These are phyloP conservation scores for Hymenochirus boettgeri DNA, from an alignment of 2,113 vertebrate genomes.

Conservation along the genomic window DNA sequence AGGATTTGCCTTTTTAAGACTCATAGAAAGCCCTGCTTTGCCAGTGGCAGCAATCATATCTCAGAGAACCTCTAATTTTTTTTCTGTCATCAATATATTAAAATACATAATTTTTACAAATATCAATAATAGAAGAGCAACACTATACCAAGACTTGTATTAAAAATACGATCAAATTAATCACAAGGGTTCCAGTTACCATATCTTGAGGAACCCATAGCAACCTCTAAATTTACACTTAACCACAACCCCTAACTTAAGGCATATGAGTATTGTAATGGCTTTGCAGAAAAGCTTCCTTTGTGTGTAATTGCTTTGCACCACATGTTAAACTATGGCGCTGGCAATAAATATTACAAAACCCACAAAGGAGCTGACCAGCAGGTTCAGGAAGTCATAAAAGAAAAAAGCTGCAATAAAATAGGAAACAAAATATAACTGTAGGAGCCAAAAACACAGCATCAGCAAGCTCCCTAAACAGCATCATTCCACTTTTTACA, in stretches of 20 bases:
- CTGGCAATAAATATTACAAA: conserved; percentile 86
- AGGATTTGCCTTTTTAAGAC: too few species aligned
- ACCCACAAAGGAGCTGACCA: conserved; percentile 81
- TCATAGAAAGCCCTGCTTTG: too few species aligned
- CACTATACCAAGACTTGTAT: too few species aligned
- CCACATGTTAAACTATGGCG: conserved; percentile 92
- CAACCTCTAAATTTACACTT: too few species aligned
- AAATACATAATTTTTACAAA: too few species aligned
- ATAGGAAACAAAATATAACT: conserved; percentile 46
- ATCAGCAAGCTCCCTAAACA: conserved; percentile 48
- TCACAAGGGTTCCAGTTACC: too few species aligned
- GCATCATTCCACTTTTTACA: conserved; percentile 18
- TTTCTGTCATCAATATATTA: too few species aligned
- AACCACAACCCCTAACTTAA: not conserved
- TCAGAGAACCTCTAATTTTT: too few species aligned
- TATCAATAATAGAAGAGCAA: too few species aligned
- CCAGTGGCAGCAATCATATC: too few species aligned
- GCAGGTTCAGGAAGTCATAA: conserved; percentile 84
- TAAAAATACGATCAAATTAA: too few species aligned
- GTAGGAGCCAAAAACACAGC: conserved; percentile 48
- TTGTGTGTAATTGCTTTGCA: conserved; percentile 87
- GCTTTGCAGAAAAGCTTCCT: conserved; percentile 80
- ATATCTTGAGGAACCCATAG: too few species aligned
- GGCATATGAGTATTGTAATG: conserved; percentile 35
- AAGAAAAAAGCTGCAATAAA: conserved; percentile 79